Base-by-base conservation (phyloP, 2,888 invertebrate species). In the Cheilosia grossa region DNA sequence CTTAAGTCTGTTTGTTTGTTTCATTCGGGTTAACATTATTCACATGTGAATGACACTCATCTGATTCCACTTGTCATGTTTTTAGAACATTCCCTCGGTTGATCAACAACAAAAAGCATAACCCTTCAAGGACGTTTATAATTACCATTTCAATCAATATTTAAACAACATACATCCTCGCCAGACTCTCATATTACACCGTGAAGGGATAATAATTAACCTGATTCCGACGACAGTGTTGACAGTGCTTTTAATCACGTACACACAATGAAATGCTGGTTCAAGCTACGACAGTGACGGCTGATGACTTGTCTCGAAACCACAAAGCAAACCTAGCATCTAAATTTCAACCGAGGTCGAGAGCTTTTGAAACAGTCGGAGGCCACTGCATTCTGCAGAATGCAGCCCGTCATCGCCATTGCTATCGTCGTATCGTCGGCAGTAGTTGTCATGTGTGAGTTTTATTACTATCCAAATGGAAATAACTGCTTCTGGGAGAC, bases 221-320 rank as follows among this genome's bases (percentile, higher is more conserved):
- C 61, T 61, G 47, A 61, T 69, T 44, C 37, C 53, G 54, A 53
- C 53, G 69, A 69, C 67, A 47, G 19, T 61, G 67, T 61, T 77
- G 77, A 77, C 77, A 77, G 47, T 69, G 69, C 77, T 77, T 77
- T 77, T 77, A 77, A 77, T 77, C 69, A 61, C 47, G 53, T 47
- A 37, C 69, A 61, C 69, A 61, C 54, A 77, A 47, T 2, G 17
- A 61, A 77, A 69, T 69, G 47, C 42, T 75, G 67, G 59, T 66
- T 59, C 51, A 19, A 49, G 66, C 58, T 40, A 44, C n/a, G 73
- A 33, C 53, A 64, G 56, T 33, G 64, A 74, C 15, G 30, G 15
- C 33, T 30, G 40, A 0, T 10, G 42, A 30, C 19, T 17, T 15
- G 33, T 4, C 24, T 49, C 21, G 21, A 10, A 19, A 27, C 33